Base-by-base conservation (phyloP, 1,140 invertebrate genomes). In the Drosophila kepulauana region DNA sequence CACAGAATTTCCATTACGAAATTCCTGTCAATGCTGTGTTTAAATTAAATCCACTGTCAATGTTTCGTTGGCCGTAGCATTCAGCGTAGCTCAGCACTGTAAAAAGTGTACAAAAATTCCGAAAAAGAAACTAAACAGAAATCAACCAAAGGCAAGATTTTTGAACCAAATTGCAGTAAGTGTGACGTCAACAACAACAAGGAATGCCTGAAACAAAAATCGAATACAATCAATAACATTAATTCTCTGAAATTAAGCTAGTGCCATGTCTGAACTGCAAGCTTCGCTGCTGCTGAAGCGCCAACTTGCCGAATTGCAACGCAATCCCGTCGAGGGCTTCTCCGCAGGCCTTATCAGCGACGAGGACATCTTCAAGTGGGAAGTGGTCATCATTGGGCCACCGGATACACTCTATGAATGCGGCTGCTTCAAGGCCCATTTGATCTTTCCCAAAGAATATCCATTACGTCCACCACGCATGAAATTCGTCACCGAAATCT, bases 401-500 rank as follows among this genome's bases (percentile, higher is more conserved):
- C 97, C 98, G 91, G 98, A 99, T 93, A 99, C 98, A 70, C 94
- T 98, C 81, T 99, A 98, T 33, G 98, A 99, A 94, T 98, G 98
- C 89, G 99, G 99, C 70, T 99, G 99, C 93, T 99, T 99, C 93
- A 99, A 99, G 95, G 94, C 94, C 67, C 98, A 98, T 93, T 94
- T 99, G 92, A 95, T 96, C 92, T 99, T 99, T 94, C 98, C 99
- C 78, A 97, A 98, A 94, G 99, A 99, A 93, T 99, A 99, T 94
- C 99, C 99, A 89, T 94, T 99, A 82, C 96, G 98, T 93, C 99
- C 99, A 87, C 99, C 99, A 81, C 97, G 98, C 94, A 99, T 99
- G 98, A 98, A 98, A 94, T 99, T 99, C 95, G 97, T 99, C 72
- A 99, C 98, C 91, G 98, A 99, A 95, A 99, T 99, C 93, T 99